Conservation (phyloP, 2,113 vertebrate genomes). For the Daubentonia madagascariensis region DNA sequence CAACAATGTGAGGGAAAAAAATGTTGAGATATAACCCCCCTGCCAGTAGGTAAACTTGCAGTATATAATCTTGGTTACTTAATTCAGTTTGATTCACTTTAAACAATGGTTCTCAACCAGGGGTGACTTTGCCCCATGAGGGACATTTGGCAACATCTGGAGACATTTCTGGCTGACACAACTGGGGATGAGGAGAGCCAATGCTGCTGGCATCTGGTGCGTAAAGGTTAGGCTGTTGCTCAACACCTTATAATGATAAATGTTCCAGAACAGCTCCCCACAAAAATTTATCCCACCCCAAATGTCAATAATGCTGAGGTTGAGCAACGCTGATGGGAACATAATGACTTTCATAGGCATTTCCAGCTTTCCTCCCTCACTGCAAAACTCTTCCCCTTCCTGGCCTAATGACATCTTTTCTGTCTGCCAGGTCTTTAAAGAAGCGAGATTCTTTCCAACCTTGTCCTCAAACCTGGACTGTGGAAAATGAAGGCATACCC, state of each 20-base stretch:
- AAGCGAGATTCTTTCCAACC: background rate
- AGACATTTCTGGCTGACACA: background rate
- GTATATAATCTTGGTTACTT: background rate
- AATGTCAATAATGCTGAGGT: background rate
- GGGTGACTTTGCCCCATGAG: background rate
- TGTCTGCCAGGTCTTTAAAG: background rate
- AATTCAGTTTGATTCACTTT: background rate
- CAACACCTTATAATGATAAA: background rate
- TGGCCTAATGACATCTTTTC: background rate
- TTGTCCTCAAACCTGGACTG: background rate
- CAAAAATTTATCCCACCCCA: background rate
- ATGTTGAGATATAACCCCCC: background rate
- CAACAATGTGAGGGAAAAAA: background rate
- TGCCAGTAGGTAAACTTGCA: background rate
- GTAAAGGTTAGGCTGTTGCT: background rate
- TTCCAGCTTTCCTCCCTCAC: background rate
- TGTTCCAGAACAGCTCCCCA: too few relatives aligned
- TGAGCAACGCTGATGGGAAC: background rate
- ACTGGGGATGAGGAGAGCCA: background rate
- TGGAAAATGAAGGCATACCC: background rate
- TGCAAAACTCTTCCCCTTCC: background rate
- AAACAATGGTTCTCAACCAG: background rate
- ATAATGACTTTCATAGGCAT: background rate
- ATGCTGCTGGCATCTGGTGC: background rate
- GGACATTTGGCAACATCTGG: background rate